These are phyloP conservation scores for Torymus texanus DNA, from an alignment of 2,888 invertebrate genomes.

Conservation along the genomic window DNA sequence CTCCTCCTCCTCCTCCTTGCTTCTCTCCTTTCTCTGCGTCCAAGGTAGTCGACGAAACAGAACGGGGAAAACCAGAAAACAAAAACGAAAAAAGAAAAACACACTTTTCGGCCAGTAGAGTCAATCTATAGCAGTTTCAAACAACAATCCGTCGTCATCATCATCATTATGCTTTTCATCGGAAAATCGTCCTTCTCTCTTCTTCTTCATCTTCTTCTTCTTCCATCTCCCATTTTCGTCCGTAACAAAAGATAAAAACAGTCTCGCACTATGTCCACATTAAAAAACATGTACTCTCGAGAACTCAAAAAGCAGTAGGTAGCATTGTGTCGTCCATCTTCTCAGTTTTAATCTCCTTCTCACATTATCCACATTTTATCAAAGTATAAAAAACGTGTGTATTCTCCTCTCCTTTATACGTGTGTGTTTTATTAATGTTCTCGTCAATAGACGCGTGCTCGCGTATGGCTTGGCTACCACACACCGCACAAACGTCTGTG, in stretches of 20 bases:
- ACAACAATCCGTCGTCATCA: background rate
- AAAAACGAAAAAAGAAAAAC: conserved; percentile 18
- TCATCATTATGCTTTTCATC: too few species aligned
- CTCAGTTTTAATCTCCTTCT: too few species aligned
- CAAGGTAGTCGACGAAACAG: conserved; percentile 5
- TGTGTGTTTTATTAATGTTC: background rate
- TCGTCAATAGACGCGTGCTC: background rate
- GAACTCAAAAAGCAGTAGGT: background rate
- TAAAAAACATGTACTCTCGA: too few species aligned
- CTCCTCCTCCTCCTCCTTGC: too few species aligned
- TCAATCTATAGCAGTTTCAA: background rate
- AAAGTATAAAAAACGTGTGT: conserved; percentile 41
- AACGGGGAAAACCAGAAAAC: conserved; percentile 10
- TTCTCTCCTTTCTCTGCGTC: conserved; percentile 5
- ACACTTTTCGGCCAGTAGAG: conserved; percentile 24
- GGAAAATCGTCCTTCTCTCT: background rate
- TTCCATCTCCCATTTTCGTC: background rate
- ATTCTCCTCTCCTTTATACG: background rate
- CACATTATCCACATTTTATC: conserved; percentile 7
- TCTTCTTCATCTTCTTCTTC: background rate
- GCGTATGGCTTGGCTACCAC: background rate
- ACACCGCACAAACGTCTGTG: background rate
- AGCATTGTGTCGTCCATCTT: too few species aligned
- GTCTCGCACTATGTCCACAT: background rate
- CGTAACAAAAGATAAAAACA: background rate